Percentiles rank a stretch among this genome's conserved stretches.
Evolutionary conservation across 2,797 vertebrate species (phyloP).

Genomic region (Zalophus californianus): DNA sequence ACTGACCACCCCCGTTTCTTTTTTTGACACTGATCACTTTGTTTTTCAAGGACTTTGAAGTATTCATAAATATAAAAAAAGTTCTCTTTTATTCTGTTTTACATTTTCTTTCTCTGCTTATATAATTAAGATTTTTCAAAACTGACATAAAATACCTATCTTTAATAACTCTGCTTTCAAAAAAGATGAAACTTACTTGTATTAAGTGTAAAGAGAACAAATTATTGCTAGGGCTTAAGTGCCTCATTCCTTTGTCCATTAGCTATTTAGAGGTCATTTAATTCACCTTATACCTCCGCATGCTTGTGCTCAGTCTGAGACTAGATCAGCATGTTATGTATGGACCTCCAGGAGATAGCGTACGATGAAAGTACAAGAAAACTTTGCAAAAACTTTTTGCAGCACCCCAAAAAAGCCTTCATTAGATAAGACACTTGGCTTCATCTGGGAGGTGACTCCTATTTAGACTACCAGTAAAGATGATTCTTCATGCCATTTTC

Average conservation of each 20-base stretch:
- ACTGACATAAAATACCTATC: slow-evolving; percentile 19
- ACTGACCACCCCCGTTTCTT: neutral
- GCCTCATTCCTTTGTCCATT: neutral
- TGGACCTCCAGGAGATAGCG: neutral
- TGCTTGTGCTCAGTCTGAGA: neutral
- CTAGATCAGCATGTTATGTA: neutral
- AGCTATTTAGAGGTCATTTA: neutral
- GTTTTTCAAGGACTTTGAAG: slow-evolving; percentile 22
- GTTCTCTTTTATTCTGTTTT: slow-evolving; percentile 12
- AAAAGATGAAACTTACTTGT: neutral
- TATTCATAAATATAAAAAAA: slow-evolving; percentile 2
- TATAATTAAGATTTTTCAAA: slow-evolving; percentile 7
- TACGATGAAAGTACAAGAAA: slow-evolving; percentile 4
- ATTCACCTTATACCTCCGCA: neutral
- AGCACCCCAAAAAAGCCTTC: neutral
- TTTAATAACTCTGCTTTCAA: slow-evolving; percentile 28
- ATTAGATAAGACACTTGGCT: neutral
- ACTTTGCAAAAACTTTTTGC: neutral
- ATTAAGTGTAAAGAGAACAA: neutral
- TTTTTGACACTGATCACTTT: neutral
- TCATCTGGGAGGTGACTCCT: neutral
- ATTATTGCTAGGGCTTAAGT: neutral
- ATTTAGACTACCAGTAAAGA: neutral
- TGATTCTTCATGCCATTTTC: neutral
- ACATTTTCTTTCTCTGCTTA: neutral